These are phyloP conservation scores for Sebastes miniatus DNA, from an alignment of 2,797 vertebrate species.

Conservation along the genomic window DNA sequence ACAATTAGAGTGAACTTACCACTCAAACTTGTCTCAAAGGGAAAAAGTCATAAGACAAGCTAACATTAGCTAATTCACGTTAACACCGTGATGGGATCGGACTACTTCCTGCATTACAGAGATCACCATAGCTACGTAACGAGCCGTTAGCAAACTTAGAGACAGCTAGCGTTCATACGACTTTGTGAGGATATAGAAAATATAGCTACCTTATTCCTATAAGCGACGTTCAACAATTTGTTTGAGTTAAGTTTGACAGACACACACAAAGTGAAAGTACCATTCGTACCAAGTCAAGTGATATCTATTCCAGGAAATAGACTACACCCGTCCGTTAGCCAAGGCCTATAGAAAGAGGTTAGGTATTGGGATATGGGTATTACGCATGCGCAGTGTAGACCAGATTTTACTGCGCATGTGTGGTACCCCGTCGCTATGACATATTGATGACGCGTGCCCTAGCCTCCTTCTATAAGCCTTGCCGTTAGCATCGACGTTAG, in stretches of 20 bases:
- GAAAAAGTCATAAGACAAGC: not conserved
- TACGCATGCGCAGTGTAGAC: too few relatives aligned
- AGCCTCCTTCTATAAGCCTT: too few relatives aligned
- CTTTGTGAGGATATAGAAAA: not conserved
- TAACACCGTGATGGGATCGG: not conserved
- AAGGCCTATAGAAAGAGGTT: too few relatives aligned
- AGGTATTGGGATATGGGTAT: too few relatives aligned
- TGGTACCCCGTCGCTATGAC: too few relatives aligned
- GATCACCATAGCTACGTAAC: not conserved
- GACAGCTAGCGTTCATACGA: fast-evolving
- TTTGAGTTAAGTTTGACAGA: not conserved
- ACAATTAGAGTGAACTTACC: not conserved
- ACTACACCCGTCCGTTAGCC: not conserved
- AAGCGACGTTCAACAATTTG: fast-evolving
- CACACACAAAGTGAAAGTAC: not conserved
- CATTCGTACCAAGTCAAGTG: not conserved
- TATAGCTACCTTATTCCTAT: fast-evolving
- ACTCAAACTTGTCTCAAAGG: not conserved
- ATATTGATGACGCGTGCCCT: too few relatives aligned
- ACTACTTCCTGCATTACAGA: slow-evolving; percentile 31
- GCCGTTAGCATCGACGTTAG: slow-evolving; percentile 14
- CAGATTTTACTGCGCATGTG: too few relatives aligned
- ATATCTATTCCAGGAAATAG: slow-evolving; percentile 43
- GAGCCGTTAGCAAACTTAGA: not conserved
- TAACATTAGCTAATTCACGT: not conserved